Base-by-base conservation (phyloP, 2,113 vertebrate species). In the Odocoileus virginianus region DNA sequence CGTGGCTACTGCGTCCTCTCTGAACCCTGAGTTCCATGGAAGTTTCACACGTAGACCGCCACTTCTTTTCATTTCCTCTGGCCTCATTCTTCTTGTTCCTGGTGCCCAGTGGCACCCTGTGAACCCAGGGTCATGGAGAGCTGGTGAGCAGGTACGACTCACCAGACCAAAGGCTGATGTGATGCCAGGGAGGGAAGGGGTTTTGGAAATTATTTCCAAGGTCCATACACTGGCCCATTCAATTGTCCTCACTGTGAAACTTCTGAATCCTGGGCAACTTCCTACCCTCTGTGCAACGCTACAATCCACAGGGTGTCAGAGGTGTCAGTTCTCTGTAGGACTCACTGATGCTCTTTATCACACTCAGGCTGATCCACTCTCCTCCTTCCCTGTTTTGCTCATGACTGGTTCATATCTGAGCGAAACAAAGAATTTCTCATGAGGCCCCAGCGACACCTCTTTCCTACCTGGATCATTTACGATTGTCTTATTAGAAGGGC, bases 51-150 rank as follows among this genome's bases (percentile, higher is more conserved):
- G 8, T 52, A 27, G 13, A 55, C 8, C 2, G 27, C 28, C 60
- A n/a, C 57, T 79, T 91, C 47, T 76, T 82, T 25, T 74, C 25
- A 10, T 60, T 95, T 93, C 58, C 92, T 60, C 45, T 81, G 76
- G 45, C 23, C 58, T 84, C 5, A 5, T 83, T 95, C 43, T 79
- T 3, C 1, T 9, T 17, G n/a, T 30, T 17, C 87, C 36, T 60
- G 71, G 23, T 45, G 30, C 23, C 33, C 61, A 23, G 57, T 58
- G 84, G 50, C 19, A 55, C 16, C 52, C 14, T 45, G 55, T 55
- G 67, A 52, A 11, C 30, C 16, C 12, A 16, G 16, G 33, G n/a
- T 71, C 27, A 15, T 5, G 11, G 19, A 58, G 25, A 95, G 57
- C 60, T 57, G 33, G 7, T 52, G 88, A 78, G n/a, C 28, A 33